Evolutionary conservation across 2,888 invertebrate species (phyloP).

Genomic region (Buathra laborator): DNA sequence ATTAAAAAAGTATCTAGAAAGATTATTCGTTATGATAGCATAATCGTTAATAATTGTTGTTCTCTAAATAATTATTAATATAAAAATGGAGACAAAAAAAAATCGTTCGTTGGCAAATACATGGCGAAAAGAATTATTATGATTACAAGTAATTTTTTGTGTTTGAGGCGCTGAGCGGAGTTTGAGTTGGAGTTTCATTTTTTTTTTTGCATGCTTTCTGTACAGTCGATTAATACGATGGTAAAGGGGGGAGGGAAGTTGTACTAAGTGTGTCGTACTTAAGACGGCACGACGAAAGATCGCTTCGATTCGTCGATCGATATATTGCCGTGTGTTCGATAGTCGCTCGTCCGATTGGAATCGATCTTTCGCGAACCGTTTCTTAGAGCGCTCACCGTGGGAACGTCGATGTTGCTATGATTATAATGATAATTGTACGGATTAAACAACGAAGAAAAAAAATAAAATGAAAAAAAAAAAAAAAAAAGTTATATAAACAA

Average conservation of each 20-base stretch:
- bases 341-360: slow-evolving; percentile 19
- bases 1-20: slow-evolving; percentile 82
- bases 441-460: slow-evolving; percentile 70
- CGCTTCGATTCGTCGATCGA: slow-evolving; percentile 34
- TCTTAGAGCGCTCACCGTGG: slow-evolving; percentile 27
- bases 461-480: slow-evolving; percentile 43
- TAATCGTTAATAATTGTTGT: slow-evolving; percentile 81
- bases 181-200: slow-evolving; percentile 76
- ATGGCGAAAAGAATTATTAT: slow-evolving; percentile 84
- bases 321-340: slow-evolving; percentile 37
- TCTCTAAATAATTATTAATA: slow-evolving; percentile 82
- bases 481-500: slow-evolving; percentile 70
- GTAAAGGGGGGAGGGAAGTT: slow-evolving; percentile 73
- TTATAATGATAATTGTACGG: slow-evolving; percentile 78
- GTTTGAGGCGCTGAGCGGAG: slow-evolving; percentile 84
- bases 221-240: slow-evolving; percentile 70
- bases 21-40: slow-evolving; percentile 81
- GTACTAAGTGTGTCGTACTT: slow-evolving; percentile 80
- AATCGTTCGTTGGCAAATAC: slow-evolving; percentile 85
- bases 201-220: slow-evolving; percentile 44
- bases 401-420: slow-evolving; percentile 69
- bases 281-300: slow-evolving; percentile 67
- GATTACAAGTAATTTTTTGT: slow-evolving; percentile 77
- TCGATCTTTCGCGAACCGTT: slow-evolving; percentile 58
- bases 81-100: slow-evolving; percentile 79